These are phyloP conservation scores for Pararge aegeria DNA, from an alignment of 1,140 invertebrate genomes.

Conservation along the genomic window DNA sequence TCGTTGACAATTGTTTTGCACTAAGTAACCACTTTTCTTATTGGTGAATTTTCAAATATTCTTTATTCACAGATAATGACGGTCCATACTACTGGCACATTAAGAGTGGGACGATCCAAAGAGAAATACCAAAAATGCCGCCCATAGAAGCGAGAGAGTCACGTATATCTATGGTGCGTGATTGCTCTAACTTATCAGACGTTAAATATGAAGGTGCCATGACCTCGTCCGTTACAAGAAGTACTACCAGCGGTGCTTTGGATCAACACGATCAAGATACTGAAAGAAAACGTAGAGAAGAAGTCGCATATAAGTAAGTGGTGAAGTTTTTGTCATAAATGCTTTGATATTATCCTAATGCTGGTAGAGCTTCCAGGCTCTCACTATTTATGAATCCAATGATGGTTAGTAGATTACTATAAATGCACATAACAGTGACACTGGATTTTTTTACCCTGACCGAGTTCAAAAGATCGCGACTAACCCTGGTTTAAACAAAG, in stretches of 20 bases:
- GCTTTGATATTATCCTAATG: no score
- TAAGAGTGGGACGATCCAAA: constrained; percentile 97
- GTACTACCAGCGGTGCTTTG: constrained; percentile 89
- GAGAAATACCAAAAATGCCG: constrained; percentile 87
- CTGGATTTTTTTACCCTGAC: no score
- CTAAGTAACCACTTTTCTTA: not conserved
- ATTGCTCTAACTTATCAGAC: constrained; percentile 64
- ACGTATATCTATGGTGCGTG: constrained; percentile 67
- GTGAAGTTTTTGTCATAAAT: not conserved
- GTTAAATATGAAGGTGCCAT: constrained; percentile 82
- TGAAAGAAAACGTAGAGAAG: constrained; percentile 85
- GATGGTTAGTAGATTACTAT: no score
- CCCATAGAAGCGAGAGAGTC: constrained; percentile 63
- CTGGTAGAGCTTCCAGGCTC: no score
- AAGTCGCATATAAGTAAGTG: constrained; percentile 87
- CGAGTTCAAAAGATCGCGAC: no score
- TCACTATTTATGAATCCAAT: no score
- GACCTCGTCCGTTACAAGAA: constrained; percentile 86
- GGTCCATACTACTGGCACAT: constrained; percentile 99
- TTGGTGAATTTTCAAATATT: not conserved
- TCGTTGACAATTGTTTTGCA: no score
- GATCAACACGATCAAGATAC: constrained; percentile 85
- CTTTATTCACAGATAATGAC: constrained; percentile 86
- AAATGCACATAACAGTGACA: no score
- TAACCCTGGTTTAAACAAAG: no score